Evolutionary conservation across 2,888 invertebrate genomes (phyloP).

Genomic region (Ectemnius continuus): DNA sequence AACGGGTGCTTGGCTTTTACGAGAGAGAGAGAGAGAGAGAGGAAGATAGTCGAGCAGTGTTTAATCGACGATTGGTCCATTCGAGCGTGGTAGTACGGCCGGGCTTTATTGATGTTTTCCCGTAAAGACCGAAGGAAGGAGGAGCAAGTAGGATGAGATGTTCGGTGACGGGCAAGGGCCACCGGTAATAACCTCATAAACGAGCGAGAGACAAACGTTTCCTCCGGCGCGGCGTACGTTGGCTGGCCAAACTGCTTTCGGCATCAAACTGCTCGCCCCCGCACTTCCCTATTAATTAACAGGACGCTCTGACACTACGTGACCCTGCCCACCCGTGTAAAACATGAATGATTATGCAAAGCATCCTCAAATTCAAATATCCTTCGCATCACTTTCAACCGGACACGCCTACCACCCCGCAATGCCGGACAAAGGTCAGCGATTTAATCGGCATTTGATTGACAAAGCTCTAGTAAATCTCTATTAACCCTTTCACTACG

Average conservation of each 20-base stretch:
- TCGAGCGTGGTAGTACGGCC: background rate
- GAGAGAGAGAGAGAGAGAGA: too few species aligned
- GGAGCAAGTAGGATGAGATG: constrained; percentile 21
- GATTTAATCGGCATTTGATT: too few species aligned
- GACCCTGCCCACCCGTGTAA: constrained; percentile 4
- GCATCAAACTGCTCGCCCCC: constrained; percentile 60
- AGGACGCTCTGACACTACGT: constrained; percentile 32
- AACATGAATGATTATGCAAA: constrained; percentile 9
- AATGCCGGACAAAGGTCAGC: too few species aligned
- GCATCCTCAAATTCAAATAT: constrained; percentile 9
- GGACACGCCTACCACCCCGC: too few species aligned
- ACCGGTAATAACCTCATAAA: constrained; percentile 35
- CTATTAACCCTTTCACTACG: too few species aligned
- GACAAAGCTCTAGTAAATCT: too few species aligned
- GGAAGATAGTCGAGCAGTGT: too few species aligned
- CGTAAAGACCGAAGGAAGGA: background rate
- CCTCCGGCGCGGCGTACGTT: constrained; percentile 38
- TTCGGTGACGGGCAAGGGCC: constrained; percentile 40
- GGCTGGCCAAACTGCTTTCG: constrained; percentile 42
- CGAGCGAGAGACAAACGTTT: constrained; percentile 45
- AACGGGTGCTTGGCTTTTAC: background rate
- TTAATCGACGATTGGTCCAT: too few species aligned
- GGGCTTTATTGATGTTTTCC: constrained; percentile 2
- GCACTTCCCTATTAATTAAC: constrained; percentile 72
- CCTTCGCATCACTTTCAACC: background rate